These are phyloP conservation scores for Gastrophryne carolinensis DNA, from an alignment of 2,797 vertebrate species.

Conservation along the genomic window DNA sequence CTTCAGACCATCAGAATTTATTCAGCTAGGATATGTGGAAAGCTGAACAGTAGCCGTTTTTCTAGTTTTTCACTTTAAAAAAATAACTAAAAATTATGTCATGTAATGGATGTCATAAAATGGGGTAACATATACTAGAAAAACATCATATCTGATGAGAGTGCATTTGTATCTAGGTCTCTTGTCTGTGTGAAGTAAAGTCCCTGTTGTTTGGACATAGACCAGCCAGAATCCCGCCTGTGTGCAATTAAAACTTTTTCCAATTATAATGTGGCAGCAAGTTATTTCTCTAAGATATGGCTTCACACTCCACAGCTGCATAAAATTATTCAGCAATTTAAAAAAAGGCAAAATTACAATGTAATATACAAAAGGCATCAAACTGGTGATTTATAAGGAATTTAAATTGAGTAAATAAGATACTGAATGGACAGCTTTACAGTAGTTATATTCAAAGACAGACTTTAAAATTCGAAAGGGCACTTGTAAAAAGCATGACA, in stretches of 20 bases:
- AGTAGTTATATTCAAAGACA: background rate
- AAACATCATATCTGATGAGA: constrained; percentile 20
- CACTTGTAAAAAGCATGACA: background rate
- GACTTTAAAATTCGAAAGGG: background rate
- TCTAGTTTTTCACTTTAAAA: background rate
- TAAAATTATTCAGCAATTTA: constrained; percentile 11
- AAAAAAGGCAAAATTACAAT: constrained; percentile 9
- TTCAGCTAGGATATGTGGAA: too few species aligned
- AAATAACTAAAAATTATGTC: constrained; percentile 10
- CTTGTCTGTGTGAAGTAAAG: background rate
- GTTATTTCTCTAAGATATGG: constrained; percentile 21
- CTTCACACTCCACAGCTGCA: constrained; percentile 1
- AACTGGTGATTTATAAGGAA: background rate
- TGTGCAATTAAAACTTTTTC: constrained; percentile 40
- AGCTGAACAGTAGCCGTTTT: background rate
- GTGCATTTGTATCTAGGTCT: constrained; percentile 22
- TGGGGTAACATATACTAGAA: too few species aligned
- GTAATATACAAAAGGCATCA: background rate
- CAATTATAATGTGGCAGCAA: constrained; percentile 33
- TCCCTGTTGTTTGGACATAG: constrained; percentile 19
- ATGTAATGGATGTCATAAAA: background rate
- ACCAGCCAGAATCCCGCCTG: constrained; percentile 24
- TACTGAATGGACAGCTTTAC: background rate
- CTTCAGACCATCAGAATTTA: too few species aligned
- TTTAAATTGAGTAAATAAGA: background rate